phyloP scores from a whole-genome alignment of 1,140 invertebrate species.

The Drosophila quadrilineata region DNA sequence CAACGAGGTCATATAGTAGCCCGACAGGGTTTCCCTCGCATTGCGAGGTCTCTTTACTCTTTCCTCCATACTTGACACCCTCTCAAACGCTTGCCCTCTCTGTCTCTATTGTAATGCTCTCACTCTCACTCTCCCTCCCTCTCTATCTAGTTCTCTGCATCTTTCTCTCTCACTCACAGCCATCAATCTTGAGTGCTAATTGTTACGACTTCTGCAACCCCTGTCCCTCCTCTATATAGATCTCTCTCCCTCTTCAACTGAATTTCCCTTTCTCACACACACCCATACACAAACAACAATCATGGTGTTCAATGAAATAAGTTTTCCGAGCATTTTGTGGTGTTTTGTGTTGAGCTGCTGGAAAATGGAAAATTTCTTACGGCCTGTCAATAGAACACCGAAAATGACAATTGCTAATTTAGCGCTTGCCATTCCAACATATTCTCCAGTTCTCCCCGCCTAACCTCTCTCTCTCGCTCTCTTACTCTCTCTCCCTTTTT shows the following conservation, averaged over 20 bases:
- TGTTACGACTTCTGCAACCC: conserved; percentile 59
- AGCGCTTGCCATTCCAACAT: conserved; percentile 10
- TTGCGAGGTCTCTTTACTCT: conserved; percentile 10
- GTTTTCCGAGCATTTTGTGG: no score
- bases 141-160: no score
- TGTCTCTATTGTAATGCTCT: background rate
- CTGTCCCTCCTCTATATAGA: background rate
- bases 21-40: no score
- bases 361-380: conserved; percentile 48
- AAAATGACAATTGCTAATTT: conserved; percentile 68
- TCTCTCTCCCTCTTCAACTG: conserved; percentile 1
- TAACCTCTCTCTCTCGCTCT: background rate
- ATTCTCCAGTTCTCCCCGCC: background rate
- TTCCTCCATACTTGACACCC: background rate
- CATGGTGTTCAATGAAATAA: no score
- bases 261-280: no score
- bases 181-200: conserved; percentile 70
- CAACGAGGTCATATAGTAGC: no score
- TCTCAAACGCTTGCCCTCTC: background rate
- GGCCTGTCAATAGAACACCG: conserved; percentile 37
- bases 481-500: background rate
- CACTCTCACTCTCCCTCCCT: conserved; percentile 1
- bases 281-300: no score
- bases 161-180: conserved; percentile 10
- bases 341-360: conserved; percentile 26